Conservation (phyloP, 2,797 vertebrate genomes). For the Nyctalus aviator region DNA sequence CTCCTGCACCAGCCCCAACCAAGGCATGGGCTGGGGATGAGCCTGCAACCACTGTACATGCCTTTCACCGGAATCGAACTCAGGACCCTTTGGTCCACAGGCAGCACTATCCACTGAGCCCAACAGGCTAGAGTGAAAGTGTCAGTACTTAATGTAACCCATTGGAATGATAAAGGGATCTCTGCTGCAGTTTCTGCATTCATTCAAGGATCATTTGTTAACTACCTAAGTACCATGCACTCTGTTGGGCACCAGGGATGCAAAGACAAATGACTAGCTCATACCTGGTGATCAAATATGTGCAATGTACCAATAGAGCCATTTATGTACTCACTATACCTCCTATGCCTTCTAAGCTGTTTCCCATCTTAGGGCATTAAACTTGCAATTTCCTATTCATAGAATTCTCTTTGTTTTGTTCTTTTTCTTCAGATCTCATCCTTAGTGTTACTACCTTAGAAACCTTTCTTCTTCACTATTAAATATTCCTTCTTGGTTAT, state of each 20-base stretch:
- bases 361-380: neutral
- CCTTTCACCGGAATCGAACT: too few relatives aligned
- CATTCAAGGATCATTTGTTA: neutral
- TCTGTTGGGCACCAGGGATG: neutral
- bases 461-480: neutral
- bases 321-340: slow-evolving; percentile 15
- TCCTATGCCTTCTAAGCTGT: neutral
- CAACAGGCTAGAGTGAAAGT: neutral
- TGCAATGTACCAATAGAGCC: neutral
- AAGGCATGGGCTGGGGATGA: too few relatives aligned
- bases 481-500: slow-evolving; percentile 18
- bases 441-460: neutral
- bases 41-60: too few relatives aligned
- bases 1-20: too few relatives aligned
- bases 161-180: neutral
- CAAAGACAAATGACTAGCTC: neutral
- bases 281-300: neutral
- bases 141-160: neutral
- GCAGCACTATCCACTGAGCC: neutral
- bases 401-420: neutral
- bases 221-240: neutral
- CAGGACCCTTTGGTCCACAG: too few relatives aligned
- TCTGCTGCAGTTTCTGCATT: neutral
- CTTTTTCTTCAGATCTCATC: neutral
- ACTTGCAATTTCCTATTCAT: neutral